A percentile compares a stretch with the other conserved stretches of the same genome.
Conservation (phyloP, 2,888 invertebrate species). For the Epistrophe grossulariae region DNA sequence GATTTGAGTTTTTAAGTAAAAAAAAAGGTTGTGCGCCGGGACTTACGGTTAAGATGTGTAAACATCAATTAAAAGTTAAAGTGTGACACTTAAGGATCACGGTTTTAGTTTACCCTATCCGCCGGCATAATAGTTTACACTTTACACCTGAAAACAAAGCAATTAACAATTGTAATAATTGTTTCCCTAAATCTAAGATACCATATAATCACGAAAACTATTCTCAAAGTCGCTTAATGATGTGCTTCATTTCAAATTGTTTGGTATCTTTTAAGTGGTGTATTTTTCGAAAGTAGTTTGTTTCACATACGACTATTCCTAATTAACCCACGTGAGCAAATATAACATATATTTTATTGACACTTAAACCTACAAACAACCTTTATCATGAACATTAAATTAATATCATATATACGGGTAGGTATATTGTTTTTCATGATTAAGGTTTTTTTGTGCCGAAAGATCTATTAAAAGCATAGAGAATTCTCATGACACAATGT, state of each 20-base stretch:
- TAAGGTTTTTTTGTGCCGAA: background rate
- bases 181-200: background rate
- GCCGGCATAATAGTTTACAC: too few relatives aligned
- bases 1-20: too few relatives aligned
- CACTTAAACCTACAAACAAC: background rate
- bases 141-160: too few relatives aligned
- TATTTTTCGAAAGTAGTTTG: background rate
- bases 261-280: background rate
- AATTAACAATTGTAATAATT: too few relatives aligned
- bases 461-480: too few relatives aligned
- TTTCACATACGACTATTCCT: background rate
- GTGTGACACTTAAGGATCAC: too few relatives aligned
- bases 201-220: background rate
- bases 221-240: background rate
- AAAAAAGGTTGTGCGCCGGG: too few relatives aligned
- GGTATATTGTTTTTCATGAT: background rate
- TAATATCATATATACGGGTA: background rate
- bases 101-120: too few relatives aligned
- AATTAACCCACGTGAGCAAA: background rate
- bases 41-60: too few relatives aligned
- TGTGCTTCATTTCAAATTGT: background rate
- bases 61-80: too few relatives aligned
- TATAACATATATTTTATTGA: slow-evolving; percentile 8
- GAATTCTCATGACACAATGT: background rate
- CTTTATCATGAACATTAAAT: slow-evolving; percentile 9